Conservation (phyloP, 2,113 vertebrate genomes). For the Chascanopsetta lugubris region DNA sequence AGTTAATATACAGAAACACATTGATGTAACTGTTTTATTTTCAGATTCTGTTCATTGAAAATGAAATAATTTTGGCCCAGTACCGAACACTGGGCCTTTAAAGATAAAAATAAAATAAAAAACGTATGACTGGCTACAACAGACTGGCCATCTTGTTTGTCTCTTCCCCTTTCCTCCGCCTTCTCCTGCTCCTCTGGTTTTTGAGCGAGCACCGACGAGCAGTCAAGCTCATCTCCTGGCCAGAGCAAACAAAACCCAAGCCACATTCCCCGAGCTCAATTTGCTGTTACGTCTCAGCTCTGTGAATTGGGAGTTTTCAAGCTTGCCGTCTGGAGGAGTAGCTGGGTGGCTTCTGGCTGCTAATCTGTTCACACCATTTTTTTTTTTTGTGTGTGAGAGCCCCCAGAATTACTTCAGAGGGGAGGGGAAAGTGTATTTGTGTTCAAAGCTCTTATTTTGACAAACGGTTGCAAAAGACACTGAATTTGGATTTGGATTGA, state of each 20-base stretch:
- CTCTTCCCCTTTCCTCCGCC: not conserved
- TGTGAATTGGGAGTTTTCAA: conserved; percentile 82
- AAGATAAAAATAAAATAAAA: too few relatives aligned
- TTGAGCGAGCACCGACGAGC: conserved; percentile 78
- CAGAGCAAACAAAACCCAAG: conserved; percentile 85
- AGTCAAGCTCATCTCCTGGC: conserved; percentile 86
- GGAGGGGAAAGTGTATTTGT: not conserved
- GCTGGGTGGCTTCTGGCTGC: conserved; percentile 71
- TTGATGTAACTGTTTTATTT: too few relatives aligned
- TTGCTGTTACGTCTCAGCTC: conserved; percentile 85
- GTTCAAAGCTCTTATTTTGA: too few relatives aligned
- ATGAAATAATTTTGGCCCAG: too few relatives aligned
- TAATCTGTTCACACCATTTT: conserved; percentile 66
- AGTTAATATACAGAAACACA: too few relatives aligned
- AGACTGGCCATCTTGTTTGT: conserved; percentile 13
- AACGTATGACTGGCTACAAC: conserved; percentile 29
- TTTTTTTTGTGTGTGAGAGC: conserved; percentile 35
- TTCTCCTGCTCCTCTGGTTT: conserved; percentile 54
- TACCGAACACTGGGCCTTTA: too few relatives aligned
- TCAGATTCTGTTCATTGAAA: too few relatives aligned
- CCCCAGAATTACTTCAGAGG: conserved; percentile 8
- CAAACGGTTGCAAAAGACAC: too few relatives aligned
- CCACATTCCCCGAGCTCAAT: conserved; percentile 86
- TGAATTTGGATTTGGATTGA: too few relatives aligned
- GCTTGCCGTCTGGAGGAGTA: conserved; percentile 74